phyloP scores from a whole-genome alignment of 2,797 vertebrate genomes.

The Danio aesculapii region DNA sequence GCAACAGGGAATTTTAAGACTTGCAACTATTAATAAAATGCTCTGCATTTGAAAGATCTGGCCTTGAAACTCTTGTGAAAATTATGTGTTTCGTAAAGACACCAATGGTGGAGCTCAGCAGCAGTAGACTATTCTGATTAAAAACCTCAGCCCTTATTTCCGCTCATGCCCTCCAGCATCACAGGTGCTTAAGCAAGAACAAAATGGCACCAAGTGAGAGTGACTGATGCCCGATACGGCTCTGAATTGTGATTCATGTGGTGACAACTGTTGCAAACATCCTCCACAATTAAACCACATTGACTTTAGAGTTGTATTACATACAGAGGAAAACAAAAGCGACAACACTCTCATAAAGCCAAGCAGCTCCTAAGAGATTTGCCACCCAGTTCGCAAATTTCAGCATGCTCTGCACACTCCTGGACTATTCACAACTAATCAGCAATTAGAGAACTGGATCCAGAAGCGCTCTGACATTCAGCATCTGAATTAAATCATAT shows the following conservation, averaged over 20 bases:
- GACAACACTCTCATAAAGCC: not conserved
- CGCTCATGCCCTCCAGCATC: not conserved
- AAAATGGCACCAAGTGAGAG: not conserved
- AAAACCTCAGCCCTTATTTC: slow-evolving; percentile 11
- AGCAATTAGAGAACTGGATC: slow-evolving; percentile 42
- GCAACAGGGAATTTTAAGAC: not conserved
- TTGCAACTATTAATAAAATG: not conserved
- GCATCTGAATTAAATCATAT: slow-evolving; percentile 45
- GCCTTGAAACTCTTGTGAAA: not conserved
- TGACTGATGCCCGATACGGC: not conserved
- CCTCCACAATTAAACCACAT: not conserved
- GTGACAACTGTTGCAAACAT: not conserved
- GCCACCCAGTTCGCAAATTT: slow-evolving; percentile 2
- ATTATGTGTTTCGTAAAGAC: not conserved
- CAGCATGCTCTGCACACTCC: not conserved
- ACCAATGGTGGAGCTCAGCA: not conserved
- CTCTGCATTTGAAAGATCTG: not conserved
- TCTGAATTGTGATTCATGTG: slow-evolving; percentile 28
- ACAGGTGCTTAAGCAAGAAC: slow-evolving; percentile 1
- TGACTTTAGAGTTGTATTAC: slow-evolving; percentile 16
- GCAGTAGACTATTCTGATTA: slow-evolving; percentile 3
- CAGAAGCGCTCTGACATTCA: slow-evolving; percentile 40
- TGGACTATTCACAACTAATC: slow-evolving; percentile 47
- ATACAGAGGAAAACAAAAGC: slow-evolving; percentile 24
- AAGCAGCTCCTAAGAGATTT: slow-evolving; percentile 15